phyloP scores from a whole-genome alignment of 2,113 vertebrate genomes.

The Corvus cornix region DNA sequence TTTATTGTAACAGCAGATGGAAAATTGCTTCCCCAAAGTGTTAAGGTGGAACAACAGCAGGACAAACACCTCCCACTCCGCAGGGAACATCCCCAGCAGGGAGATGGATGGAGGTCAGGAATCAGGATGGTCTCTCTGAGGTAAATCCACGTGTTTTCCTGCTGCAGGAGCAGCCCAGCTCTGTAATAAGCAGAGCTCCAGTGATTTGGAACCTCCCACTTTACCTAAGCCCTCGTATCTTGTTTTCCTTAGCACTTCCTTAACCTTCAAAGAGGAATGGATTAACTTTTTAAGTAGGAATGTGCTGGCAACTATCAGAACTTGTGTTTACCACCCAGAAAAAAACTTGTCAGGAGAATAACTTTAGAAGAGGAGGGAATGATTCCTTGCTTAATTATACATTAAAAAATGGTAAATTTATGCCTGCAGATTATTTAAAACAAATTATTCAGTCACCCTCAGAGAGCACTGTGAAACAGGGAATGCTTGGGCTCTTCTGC shows the following conservation, averaged over 20 bases:
- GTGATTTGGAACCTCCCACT: slow-evolving; percentile 14
- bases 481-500: not conserved
- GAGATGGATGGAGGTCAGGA: not conserved
- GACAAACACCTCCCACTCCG: not conserved
- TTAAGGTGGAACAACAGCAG: not conserved
- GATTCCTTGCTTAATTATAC: slow-evolving; percentile 7
- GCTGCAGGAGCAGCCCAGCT: not conserved
- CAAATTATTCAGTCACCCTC: not conserved
- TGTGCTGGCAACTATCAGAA: not conserved
- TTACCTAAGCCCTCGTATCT: slow-evolving; percentile 20
- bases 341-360: not conserved
- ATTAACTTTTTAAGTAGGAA: not conserved
- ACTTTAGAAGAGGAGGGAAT: not conserved
- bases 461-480: not conserved
- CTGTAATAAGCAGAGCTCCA: not conserved
- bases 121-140: not conserved
- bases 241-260: slow-evolving; percentile 29
- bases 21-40: not conserved
- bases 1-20: not conserved
- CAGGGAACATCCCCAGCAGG: not conserved
- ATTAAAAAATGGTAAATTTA: slow-evolving; percentile 35
- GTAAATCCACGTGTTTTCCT: not conserved
- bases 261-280: slow-evolving; percentile 30
- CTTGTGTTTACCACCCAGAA: not conserved
- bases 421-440: slow-evolving; percentile 25